A percentile compares a stretch with the other conserved stretches of the same genome.
phyloP scores from a whole-genome alignment of 1,140 invertebrate genomes.

The Drosophila santomea region DNA sequence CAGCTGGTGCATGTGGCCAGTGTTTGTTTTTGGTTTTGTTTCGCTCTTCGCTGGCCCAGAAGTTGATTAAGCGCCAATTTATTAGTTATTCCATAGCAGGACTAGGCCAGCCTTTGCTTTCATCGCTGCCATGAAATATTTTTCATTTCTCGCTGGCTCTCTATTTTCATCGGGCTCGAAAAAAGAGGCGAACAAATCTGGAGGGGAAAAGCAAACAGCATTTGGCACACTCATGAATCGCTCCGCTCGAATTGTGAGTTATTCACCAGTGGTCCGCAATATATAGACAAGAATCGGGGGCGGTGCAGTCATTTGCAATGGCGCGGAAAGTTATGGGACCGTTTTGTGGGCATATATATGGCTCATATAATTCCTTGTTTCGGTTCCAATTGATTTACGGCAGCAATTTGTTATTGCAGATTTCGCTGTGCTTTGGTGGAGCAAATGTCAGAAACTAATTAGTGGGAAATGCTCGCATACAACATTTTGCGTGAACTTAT shows the following conservation, averaged over 20 bases:
- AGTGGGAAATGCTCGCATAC: conserved; percentile 7
- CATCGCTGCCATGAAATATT: conserved; percentile 75
- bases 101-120: conserved; percentile 65
- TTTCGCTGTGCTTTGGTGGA: conserved; percentile 4
- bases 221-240: conserved; percentile 64
- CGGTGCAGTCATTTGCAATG: conserved; percentile 42
- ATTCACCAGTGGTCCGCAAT: conserved; percentile 23
- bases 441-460: conserved; percentile 31
- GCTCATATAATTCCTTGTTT: conserved; percentile 68
- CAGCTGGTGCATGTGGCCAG: conserved; percentile 48
- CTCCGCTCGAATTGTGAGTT: conserved; percentile 42
- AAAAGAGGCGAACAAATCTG: conserved; percentile 7
- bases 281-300: not conserved
- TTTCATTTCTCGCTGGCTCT: conserved; percentile 52
- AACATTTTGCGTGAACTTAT: not conserved
- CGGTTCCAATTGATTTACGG: conserved; percentile 66
- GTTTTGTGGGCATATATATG: conserved; percentile 62
- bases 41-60: conserved; percentile 32
- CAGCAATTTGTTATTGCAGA: conserved; percentile 34
- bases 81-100: conserved; percentile 69
- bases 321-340: conserved; percentile 67
- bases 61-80: conserved; percentile 80
- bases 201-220: conserved; percentile 44
- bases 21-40: conserved; percentile 24
- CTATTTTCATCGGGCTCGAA: conserved; percentile 11